Evolutionary conservation across 2,888 invertebrate genomes (phyloP).

Genomic region (Melieria picta): DNA sequence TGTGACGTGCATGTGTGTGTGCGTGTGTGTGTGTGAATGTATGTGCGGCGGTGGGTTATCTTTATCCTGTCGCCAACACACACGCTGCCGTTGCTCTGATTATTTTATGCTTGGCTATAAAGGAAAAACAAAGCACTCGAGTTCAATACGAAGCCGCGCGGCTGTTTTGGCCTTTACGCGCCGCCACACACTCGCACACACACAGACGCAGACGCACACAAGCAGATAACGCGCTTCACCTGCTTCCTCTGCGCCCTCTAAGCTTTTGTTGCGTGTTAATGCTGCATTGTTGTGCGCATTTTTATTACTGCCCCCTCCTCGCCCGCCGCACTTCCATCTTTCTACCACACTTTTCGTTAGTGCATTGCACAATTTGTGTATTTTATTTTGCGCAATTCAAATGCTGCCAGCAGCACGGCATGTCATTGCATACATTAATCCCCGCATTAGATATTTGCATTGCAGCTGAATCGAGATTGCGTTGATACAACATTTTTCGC

Average conservation of each 20-base stretch:
- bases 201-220: no score
- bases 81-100: no score
- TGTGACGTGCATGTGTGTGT: background rate
- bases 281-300: constrained; percentile 1
- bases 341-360: background rate
- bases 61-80: no score
- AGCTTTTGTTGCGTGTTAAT: constrained; percentile 5
- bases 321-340: background rate
- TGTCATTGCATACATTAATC: constrained; percentile 33
- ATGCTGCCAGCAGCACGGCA: background rate
- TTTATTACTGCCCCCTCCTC: background rate
- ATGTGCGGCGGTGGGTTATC: no score
- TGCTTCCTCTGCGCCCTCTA: no score
- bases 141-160: background rate
- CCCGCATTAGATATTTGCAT: constrained; percentile 20
- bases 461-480: constrained; percentile 31
- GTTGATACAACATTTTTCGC: background rate
- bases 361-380: background rate
- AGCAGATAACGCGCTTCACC: no score
- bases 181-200: background rate
- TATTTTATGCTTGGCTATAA: no score
- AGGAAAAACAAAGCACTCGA: no score
- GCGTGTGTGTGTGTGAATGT: background rate
- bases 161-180: background rate
- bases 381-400: no score